phyloP scores from a whole-genome alignment of 1,140 invertebrate species.

The Bradynema listronoti region DNA sequence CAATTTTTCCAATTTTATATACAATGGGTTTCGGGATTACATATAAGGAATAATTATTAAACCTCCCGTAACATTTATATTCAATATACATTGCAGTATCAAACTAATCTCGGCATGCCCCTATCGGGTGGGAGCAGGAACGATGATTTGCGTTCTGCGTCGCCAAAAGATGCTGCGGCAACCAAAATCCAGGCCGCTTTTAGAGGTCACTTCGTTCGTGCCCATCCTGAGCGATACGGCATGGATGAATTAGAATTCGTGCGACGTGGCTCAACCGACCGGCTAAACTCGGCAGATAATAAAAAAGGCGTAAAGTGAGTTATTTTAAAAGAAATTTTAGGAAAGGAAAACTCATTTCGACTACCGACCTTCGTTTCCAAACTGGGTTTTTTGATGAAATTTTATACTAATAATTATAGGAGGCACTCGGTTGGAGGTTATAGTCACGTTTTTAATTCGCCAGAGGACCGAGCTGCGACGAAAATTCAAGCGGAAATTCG shows the following conservation, averaged over 20 bases:
- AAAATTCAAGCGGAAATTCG: slow-evolving; percentile 56
- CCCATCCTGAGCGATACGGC: slow-evolving; percentile 54
- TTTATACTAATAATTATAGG: slow-evolving; percentile 27
- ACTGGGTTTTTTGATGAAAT: not conserved
- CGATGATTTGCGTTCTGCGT: slow-evolving; percentile 17
- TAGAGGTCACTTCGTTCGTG: slow-evolving; percentile 45
- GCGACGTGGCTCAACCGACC: slow-evolving; percentile 50
- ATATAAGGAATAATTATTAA: too few species aligned
- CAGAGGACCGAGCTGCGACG: slow-evolving; percentile 53
- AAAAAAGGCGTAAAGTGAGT: slow-evolving; percentile 55
- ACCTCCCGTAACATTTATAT: too few species aligned
- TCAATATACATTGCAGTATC: too few species aligned
- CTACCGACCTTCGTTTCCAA: too few species aligned
- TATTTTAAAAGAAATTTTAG: too few species aligned
- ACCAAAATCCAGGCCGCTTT: slow-evolving; percentile 57
- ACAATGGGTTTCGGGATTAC: slow-evolving; percentile 9
- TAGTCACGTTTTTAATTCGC: slow-evolving; percentile 34
- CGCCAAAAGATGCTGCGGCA: slow-evolving; percentile 46
- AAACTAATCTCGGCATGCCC: too few species aligned
- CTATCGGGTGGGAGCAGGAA: too few species aligned
- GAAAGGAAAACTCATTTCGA: too few species aligned
- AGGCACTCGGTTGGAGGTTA: slow-evolving; percentile 54
- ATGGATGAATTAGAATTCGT: slow-evolving; percentile 27
- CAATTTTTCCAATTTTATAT: slow-evolving; percentile 14
- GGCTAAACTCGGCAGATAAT: slow-evolving; percentile 37